Evolutionary conservation across 2,888 invertebrate genomes (phyloP).

Genomic region (Oligia fasciuncula): DNA sequence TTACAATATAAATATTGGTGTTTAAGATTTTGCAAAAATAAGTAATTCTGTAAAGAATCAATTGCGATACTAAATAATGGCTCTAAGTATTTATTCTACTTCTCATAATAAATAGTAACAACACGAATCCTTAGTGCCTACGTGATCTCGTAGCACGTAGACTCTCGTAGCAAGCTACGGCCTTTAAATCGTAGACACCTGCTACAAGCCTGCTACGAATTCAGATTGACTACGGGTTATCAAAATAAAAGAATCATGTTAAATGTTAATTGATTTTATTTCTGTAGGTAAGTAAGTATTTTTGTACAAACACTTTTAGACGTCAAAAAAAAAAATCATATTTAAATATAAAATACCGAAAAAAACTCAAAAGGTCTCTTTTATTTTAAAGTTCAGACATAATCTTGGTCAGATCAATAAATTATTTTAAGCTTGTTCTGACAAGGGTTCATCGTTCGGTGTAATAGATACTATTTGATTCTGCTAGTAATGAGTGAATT

Average conservation of each 20-base stretch:
- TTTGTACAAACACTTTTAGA: too few species aligned
- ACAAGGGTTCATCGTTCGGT: background rate
- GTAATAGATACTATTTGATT: constrained; percentile 29
- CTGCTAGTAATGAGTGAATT: constrained; percentile 25
- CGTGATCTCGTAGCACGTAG: constrained; percentile 53
- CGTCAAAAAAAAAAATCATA: background rate
- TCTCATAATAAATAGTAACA: background rate
- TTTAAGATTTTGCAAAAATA: background rate
- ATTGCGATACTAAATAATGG: background rate
- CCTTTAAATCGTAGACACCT: constrained; percentile 29
- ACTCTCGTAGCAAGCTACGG: constrained; percentile 39
- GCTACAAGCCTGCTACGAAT: constrained; percentile 42
- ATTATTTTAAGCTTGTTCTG: background rate
- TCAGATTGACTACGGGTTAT: background rate
- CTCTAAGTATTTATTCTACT: background rate
- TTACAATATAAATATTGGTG: background rate
- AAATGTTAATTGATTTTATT: background rate
- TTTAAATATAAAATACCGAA: background rate
- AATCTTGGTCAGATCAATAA: background rate
- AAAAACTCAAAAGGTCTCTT: background rate
- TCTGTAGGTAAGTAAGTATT: too few species aligned
- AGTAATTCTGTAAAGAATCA: background rate
- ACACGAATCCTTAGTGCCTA: background rate
- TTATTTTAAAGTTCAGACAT: background rate
- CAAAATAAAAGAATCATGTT: background rate